A percentile compares a stretch with the other conserved stretches of the same genome.
Conservation (phyloP, 2,113 vertebrate species). For the Melanostigma gelatinosum region DNA sequence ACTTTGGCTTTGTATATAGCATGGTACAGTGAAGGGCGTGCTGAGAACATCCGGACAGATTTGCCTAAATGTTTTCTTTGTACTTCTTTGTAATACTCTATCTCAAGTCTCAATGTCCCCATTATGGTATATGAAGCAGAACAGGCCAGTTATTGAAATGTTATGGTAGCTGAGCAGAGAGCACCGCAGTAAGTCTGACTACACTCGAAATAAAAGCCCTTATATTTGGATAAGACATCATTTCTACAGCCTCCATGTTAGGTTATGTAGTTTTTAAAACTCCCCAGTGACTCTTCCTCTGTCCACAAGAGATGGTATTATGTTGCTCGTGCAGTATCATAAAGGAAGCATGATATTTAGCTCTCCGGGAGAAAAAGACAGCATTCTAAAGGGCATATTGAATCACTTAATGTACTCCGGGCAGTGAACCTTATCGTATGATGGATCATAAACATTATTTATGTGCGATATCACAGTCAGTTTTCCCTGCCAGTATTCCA, state of each 20-base stretch:
- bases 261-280: constrained; percentile 52
- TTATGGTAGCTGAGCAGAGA: constrained; percentile 57
- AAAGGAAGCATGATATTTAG: constrained; percentile 78
- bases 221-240: constrained; percentile 60
- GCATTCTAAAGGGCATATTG: constrained; percentile 51
- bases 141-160: constrained; percentile 63
- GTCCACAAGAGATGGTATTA: constrained; percentile 60
- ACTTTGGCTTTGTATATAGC: constrained; percentile 79
- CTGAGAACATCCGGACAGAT: constrained; percentile 65
- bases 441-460: constrained; percentile 52
- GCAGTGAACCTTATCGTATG: constrained; percentile 39
- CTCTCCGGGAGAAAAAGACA: constrained; percentile 57
- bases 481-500: constrained; percentile 61
- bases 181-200: constrained; percentile 48
- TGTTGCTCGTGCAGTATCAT: constrained; percentile 71
- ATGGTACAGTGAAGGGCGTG: constrained; percentile 65
- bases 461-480: constrained; percentile 58
- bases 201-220: constrained; percentile 54
- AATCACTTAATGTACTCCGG: constrained; percentile 33
- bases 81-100: constrained; percentile 75
- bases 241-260: constrained; percentile 59
- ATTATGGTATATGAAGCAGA: constrained; percentile 66
- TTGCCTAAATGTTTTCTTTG: constrained; percentile 71
- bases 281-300: constrained; percentile 57
- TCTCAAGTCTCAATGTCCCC: constrained; percentile 69